These are phyloP conservation scores for Melanotaenia nigrans DNA, from an alignment of 2,797 vertebrate species.

Conservation along the genomic window DNA sequence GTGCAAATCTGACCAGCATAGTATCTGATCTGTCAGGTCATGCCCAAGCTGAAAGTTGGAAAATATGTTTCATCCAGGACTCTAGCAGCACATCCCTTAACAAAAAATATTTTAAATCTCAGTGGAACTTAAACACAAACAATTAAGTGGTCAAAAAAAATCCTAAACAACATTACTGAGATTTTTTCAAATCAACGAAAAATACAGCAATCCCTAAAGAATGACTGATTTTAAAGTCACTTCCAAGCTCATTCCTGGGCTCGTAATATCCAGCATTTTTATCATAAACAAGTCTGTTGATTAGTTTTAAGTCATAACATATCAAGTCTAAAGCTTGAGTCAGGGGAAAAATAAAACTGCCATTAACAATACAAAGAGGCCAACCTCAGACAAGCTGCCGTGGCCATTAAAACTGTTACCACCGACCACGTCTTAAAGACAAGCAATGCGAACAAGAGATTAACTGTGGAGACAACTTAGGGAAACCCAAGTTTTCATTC, in stretches of 20 bases:
- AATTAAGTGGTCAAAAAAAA: background rate
- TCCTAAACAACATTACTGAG: too few relatives aligned
- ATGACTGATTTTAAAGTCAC: background rate
- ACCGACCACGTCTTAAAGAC: constrained; percentile 39
- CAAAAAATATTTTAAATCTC: background rate
- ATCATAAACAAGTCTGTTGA: constrained; percentile 9
- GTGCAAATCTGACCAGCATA: too few relatives aligned
- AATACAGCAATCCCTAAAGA: constrained; percentile 4
- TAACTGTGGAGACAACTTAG: constrained; percentile 4
- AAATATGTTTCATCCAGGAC: background rate
- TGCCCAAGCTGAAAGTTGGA: background rate
- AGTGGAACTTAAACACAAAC: background rate
- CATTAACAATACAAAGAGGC: constrained; percentile 28
- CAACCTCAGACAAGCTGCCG: constrained; percentile 57
- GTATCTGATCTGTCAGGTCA: too few relatives aligned
- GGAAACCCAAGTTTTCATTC: background rate
- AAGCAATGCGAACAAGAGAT: constrained; percentile 17
- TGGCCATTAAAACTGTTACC: constrained; percentile 53
- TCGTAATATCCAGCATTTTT: constrained; percentile 7
- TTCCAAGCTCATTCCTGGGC: constrained; percentile 14
- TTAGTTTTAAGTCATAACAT: constrained; percentile 30
- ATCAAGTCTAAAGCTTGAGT: constrained; percentile 15
- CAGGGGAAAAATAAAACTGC: background rate
- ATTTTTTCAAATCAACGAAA: background rate
- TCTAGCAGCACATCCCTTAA: too few relatives aligned